Base-by-base conservation (phyloP, 1,140 invertebrate species). In the Ganaspis sp. region DNA sequence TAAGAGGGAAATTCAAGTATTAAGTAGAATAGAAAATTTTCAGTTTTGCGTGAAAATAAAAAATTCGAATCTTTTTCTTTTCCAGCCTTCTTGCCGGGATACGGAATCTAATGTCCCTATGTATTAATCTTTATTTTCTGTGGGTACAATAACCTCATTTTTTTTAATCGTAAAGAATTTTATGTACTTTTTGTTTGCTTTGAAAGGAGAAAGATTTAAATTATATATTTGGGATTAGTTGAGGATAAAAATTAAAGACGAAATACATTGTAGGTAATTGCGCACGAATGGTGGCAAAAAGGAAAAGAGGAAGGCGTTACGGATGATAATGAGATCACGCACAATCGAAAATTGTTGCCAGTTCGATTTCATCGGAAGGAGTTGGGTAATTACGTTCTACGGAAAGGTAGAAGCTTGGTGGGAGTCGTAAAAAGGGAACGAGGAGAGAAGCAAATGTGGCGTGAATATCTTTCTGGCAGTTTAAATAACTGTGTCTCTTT, bases 241-340 rank as follows among this genome's bases (percentile, higher is more conserved):
- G 12, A 26, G 6, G 23, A 12, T 3, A 8, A n/a, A 12, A 64
- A 64, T 45, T 12, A 58, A 12, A 26, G 5, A 26, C 21, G 21
- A 64, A 26, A 3, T 26, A 64, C 23, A 64, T 34, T 64, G 26
- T 29, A 29, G 15, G 58, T 64, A 64, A 64, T 64, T 64, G 26
- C 6, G 11, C 26, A 64, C 26, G 23, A 29, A 23, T n/a, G 11
- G 23, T 64, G 58, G 26, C 58, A 64, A 64, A 64, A n/a, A 34
- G 15, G 54, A 26, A 23, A 58, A 26, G 9, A 19, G 26, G 11
- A n/a, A 29, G 54, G 54, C 23, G 12, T 64, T 64, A 80, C 81
- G 81, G 77, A 79, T 81, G 82, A 89, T 90, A 90, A 90, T 90
- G 89, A 90, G 89, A 90, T 90, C 89, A 90, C 89, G 89, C 88